Base-by-base conservation (phyloP, 2,113 vertebrate species). In the Nannobrachium achirus region DNA sequence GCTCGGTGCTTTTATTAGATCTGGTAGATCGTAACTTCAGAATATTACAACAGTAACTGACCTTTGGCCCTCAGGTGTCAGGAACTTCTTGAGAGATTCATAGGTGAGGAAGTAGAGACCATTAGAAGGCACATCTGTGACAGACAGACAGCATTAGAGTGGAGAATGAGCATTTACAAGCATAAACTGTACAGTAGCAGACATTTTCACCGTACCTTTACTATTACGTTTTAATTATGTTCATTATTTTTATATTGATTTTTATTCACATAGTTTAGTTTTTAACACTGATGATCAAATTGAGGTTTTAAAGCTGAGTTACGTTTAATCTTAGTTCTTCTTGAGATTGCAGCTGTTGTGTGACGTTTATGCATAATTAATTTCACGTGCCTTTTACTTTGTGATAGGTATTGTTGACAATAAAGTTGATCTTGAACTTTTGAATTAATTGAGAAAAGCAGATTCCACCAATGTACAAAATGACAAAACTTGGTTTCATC, bases 21-120 rank as follows among this genome's bases (percentile, higher is more conserved):
- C 11, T 14, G 46, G 2, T 2, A 7, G 20, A 3, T 13, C 9
- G 16, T 19, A 0, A 10, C 48, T 60, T 57, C 25, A 4, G 25
- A 33, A 33, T 33, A 40, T 64, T 7, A 19, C 42, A 13, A 40
- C 5, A 41, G 39, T 52, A 19, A 55, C 59, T 81, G 39, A 93
- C 92, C 91, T 89, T 79, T 91, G 78, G 56, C 89, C 88, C n/a
- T 90, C 87, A 7, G 90, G 81, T 7, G 91, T 93, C 63, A 93
- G 77, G 42, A 78, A 0, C 8, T 79, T 60, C 78, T 93, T 94
- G 45, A 93, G 73, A 78, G 68, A 82, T 69, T 94, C 91, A 5
- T 93, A 94, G 0, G 90, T 92, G 52, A 94, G 76, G 71, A 93
- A 94, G 76, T 93, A 94, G 0, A 93, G 63, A n/a, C 92, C 93